Percentiles rank a stretch among this genome's conserved stretches.
These are phyloP conservation scores for Conopomorpha cramerella DNA, from an alignment of 1,140 invertebrate species.

Conservation along the genomic window DNA sequence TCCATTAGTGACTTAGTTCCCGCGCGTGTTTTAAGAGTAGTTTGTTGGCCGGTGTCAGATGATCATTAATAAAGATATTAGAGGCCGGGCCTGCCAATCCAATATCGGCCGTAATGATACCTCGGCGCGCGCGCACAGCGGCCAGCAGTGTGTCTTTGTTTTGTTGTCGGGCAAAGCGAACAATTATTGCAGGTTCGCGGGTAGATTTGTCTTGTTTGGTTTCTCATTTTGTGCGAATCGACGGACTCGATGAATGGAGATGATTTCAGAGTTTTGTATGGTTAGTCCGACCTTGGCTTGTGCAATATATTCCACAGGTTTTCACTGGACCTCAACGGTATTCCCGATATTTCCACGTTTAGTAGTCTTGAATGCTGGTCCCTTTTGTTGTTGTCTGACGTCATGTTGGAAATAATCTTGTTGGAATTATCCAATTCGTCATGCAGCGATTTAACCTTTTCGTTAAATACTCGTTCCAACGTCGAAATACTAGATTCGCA, in stretches of 20 bases:
- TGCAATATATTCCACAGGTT: neutral
- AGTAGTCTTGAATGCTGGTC: neutral
- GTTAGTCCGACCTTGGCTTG: neutral
- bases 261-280: neutral
- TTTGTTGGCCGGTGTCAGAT: neutral
- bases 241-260: neutral
- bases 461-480: neutral
- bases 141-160: constrained; percentile 1
- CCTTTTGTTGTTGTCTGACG: neutral
- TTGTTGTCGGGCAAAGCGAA: neutral
- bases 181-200: neutral
- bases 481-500: neutral
- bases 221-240: neutral
- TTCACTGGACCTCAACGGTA: neutral
- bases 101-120: neutral
- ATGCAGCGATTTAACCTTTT: no score
- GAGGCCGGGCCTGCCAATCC: neutral
- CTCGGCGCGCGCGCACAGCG: neutral
- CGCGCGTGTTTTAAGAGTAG: neutral
- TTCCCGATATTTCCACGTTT: neutral
- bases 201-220: neutral
- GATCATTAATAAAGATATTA: neutral
- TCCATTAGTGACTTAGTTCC: neutral
- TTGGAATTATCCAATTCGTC: no score
- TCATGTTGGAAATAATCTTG: no score